A percentile compares a stretch with the other conserved stretches of the same genome.
phyloP scores from a whole-genome alignment of 2,113 vertebrate genomes.

The Ceyx cyanopectus region DNA sequence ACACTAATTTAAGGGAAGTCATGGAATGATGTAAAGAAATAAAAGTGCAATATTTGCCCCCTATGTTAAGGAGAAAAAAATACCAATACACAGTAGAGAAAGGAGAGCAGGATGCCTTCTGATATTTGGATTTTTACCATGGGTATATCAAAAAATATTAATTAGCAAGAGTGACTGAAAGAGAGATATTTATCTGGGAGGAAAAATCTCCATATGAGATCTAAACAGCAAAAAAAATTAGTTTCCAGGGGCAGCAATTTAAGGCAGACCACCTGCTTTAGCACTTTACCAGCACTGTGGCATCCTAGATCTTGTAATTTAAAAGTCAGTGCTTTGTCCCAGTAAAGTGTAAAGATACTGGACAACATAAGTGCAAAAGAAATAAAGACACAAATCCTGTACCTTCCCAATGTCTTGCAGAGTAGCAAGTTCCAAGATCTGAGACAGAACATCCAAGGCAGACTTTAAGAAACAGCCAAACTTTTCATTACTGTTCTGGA shows the following conservation, averaged over 20 bases:
- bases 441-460: slow-evolving; percentile 92
- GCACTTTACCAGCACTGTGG: background rate
- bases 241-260: background rate
- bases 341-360: fast-evolving
- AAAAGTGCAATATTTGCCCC: background rate
- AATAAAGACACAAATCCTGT: background rate
- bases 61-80: background rate
- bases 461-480: slow-evolving; percentile 93
- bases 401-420: slow-evolving; percentile 97
- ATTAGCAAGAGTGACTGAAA: background rate
- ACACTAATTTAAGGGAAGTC: background rate
- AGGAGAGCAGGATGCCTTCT: background rate
- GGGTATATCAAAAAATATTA: background rate
- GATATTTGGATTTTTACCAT: background rate
- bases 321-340: background rate
- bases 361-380: background rate
- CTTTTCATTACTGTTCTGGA: slow-evolving; percentile 93
- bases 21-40: background rate
- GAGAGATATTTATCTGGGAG: background rate
- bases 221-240: background rate
- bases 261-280: background rate
- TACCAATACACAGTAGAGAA: background rate
- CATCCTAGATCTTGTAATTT: background rate
- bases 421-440: slow-evolving; percentile 93
- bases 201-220: background rate